A percentile compares a stretch with the other conserved stretches of the same genome.
Evolutionary conservation across 2,888 invertebrate genomes (phyloP).

Genomic region (Furcula furcula): DNA sequence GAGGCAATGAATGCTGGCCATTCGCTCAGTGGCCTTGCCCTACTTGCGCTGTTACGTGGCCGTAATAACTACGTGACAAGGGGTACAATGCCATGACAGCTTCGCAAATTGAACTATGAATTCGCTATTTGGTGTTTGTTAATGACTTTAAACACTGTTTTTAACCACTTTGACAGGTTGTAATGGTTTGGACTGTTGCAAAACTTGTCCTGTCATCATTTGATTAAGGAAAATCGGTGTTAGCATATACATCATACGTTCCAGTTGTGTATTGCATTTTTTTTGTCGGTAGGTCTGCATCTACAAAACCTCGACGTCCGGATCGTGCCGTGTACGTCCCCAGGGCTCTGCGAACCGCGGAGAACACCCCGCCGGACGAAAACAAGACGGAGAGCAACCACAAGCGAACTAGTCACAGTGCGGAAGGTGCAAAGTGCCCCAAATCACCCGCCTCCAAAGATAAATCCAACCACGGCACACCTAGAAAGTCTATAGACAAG

Average conservation of each 20-base stretch:
- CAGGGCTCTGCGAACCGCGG: slow-evolving; percentile 82
- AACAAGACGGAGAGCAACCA: slow-evolving; percentile 34
- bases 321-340: slow-evolving; percentile 91
- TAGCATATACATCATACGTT: slow-evolving; percentile 2
- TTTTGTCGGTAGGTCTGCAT: slow-evolving; percentile 55
- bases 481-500: slow-evolving; percentile 64
- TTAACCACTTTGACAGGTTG: background rate
- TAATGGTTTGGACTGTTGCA: background rate
- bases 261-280: slow-evolving; percentile 8
- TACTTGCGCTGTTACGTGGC: slow-evolving; percentile 31
- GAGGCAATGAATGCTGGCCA: slow-evolving; percentile 43
- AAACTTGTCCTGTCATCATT: background rate
- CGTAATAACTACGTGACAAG: slow-evolving; percentile 23
- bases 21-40: slow-evolving; percentile 60
- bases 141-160: background rate
- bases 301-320: slow-evolving; percentile 83
- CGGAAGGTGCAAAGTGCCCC: slow-evolving; percentile 53
- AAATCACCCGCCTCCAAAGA: slow-evolving; percentile 64
- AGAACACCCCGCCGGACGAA: slow-evolving; percentile 39
- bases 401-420: slow-evolving; percentile 46
- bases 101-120: background rate
- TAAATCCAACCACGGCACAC: slow-evolving; percentile 61
- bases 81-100: slow-evolving; percentile 1
- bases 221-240: background rate
- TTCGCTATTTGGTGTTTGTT: background rate